Conservation (phyloP, 1,140 invertebrate genomes). For the Piezodorus guildinii region DNA sequence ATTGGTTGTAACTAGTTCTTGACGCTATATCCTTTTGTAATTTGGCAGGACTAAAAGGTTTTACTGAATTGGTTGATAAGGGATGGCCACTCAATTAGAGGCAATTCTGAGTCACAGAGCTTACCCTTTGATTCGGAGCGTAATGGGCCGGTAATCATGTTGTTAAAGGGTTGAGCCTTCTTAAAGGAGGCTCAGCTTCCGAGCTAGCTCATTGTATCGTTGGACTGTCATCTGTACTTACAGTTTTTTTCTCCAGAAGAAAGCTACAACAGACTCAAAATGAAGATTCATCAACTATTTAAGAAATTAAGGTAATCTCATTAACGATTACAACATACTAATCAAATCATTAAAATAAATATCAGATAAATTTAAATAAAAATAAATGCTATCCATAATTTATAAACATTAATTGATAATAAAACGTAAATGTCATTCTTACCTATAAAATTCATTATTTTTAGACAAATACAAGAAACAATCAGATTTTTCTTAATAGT, state of each 20-base stretch:
- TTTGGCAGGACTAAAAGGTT: neutral
- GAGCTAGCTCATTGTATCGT: neutral
- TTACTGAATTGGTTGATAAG: conserved; percentile 11
- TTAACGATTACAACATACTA: neutral
- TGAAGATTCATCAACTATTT: conserved; percentile 4
- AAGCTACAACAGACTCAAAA: neutral
- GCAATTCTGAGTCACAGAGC: neutral
- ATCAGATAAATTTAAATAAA: no score
- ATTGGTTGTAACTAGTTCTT: no score
- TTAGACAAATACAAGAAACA: no score
- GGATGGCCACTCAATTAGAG: neutral
- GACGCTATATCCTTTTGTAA: no score
- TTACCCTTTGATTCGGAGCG: neutral
- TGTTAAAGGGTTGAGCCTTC: neutral
- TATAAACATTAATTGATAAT: no score
- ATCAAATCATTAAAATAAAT: no score
- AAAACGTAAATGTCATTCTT: no score
- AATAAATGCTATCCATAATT: no score
- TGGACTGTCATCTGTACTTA: conserved; percentile 11
- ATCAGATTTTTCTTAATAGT: no score
- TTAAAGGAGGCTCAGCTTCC: neutral
- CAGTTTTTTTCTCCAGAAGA: neutral
- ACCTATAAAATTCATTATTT: no score
- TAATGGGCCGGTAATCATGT: neutral
- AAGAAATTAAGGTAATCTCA: neutral